Base-by-base conservation (phyloP, 2,113 vertebrate genomes). In the Chlorodrepanis virens region DNA sequence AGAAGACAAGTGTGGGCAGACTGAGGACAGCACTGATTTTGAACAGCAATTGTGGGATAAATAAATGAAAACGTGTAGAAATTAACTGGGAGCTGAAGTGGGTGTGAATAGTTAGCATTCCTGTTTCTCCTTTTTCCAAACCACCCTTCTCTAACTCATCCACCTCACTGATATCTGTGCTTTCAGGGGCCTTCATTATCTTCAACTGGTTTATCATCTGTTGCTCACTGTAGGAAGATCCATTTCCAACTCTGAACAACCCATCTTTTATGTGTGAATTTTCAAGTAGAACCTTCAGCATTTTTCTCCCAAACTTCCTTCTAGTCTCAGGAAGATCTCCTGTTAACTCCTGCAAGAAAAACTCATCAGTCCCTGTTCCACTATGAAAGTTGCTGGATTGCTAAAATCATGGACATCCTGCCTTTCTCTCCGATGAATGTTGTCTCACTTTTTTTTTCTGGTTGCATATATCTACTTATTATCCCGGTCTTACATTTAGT, bases 131-230 rank as follows among this genome's bases (percentile, higher is more conserved):
- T 79, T 29, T 40, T 79, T 89, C 35, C 29, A 63, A 88, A 85
- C 19, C 14, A 44, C 20, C 15, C 23, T 64, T 52, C 35, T 60
- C 6, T 52, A 72, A 76, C 23, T 82, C 24, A 64, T 50, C 17
- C 28, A 49, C 20, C 15, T 24, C 53, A 23, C 20, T 22, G 11
- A 11, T 39, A 27, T 14, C 17, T 2, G 1, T 3, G 2, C 12
- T 87, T 87, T 69, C 24, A 53, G 9, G 42, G 45, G 60, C 8
- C 8, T 78, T 47, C 27, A 27, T 47, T 47, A 57, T 40, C 45
- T 87, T 49, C 28, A 70, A 0, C 7, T 29, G 20, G 24, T 39
- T 79, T 78, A 27, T 54, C 15, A 39, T 42, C 35, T 61, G 6
- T 47, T 84, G 11, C 45, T 87, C 15, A 14, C 15, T 37, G 4